Conservation (phyloP, 2,888 invertebrate species). For the Drosophila helvetica region DNA sequence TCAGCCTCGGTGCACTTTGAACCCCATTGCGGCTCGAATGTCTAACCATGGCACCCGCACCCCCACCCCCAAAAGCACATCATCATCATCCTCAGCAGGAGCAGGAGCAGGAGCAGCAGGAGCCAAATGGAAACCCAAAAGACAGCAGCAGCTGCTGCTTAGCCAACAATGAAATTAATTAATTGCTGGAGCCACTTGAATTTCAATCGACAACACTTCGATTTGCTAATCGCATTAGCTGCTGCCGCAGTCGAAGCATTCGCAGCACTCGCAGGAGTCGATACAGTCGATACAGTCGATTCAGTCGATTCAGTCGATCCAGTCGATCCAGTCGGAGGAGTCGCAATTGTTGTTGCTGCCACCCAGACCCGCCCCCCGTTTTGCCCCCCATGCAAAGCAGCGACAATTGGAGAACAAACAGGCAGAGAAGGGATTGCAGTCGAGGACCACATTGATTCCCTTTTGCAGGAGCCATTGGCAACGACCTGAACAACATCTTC, state of each 20-base stretch:
- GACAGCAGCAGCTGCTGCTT: conserved; percentile 8
- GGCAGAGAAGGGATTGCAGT: no score
- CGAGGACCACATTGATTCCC: background rate
- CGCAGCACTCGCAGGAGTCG: no score
- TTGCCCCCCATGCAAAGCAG: conserved; percentile 53
- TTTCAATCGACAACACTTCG: conserved; percentile 65
- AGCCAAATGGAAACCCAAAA: conserved; percentile 30
- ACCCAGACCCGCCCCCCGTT: no score
- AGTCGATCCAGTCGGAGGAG: no score
- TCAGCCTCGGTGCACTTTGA: conserved; percentile 50
- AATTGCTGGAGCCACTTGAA: conserved; percentile 69
- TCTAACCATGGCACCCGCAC: background rate
- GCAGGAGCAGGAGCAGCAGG: background rate
- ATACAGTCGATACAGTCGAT: no score
- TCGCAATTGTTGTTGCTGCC: no score
- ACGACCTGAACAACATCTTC: background rate
- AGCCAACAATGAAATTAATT: conserved; percentile 63
- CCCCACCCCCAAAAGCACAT: background rate
- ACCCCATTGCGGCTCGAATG: conserved; percentile 41
- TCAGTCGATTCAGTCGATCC: no score
- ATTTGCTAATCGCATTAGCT: conserved; percentile 65
- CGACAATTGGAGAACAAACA: conserved; percentile 58
- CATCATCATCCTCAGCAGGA: background rate
- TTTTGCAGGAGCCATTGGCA: background rate
- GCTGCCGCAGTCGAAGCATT: conserved; percentile 10